A percentile compares a stretch with the other conserved stretches of the same genome.
Conservation (phyloP, 2,113 vertebrate species). For the Psittacus erithacus region DNA sequence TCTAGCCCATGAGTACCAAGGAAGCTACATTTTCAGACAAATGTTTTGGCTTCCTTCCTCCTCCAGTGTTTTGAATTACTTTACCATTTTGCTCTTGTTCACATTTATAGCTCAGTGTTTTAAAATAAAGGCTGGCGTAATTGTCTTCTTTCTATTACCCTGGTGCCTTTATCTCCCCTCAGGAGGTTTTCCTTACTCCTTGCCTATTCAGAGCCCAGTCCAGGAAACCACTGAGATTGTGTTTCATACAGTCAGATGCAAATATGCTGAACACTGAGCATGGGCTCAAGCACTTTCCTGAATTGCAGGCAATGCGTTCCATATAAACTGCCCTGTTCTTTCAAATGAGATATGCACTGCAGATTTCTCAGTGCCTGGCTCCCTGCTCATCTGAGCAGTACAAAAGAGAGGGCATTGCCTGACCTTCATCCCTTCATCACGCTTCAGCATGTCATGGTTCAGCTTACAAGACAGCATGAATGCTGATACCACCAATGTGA, state of each 20-base stretch:
- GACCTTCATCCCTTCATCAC: not conserved
- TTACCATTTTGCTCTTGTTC: not conserved
- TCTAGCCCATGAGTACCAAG: not conserved
- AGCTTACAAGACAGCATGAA: not conserved
- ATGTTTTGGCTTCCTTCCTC: not conserved
- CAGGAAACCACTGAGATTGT: not conserved
- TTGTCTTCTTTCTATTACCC: not conserved
- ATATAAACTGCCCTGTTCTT: not conserved
- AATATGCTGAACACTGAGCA: not conserved
- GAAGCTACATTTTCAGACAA: not conserved
- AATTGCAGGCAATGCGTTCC: not conserved
- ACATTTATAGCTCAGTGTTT: not conserved
- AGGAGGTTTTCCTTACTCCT: not conserved
- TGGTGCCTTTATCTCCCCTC: not conserved
- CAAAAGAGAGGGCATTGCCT: not conserved
- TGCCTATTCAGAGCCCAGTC: not conserved
- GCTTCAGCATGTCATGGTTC: rapidly evolving
- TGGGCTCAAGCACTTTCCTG: not conserved
- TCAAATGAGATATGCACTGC: rapidly evolving
- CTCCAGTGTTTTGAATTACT: not conserved
- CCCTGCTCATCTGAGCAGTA: rapidly evolving
- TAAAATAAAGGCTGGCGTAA: not conserved
- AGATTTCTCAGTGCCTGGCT: not conserved
- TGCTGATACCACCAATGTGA: not conserved
- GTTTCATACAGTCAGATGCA: not conserved